Evolutionary conservation across 2,888 invertebrate species (phyloP).

Genomic region (Mimumesa dahlbomi): DNA sequence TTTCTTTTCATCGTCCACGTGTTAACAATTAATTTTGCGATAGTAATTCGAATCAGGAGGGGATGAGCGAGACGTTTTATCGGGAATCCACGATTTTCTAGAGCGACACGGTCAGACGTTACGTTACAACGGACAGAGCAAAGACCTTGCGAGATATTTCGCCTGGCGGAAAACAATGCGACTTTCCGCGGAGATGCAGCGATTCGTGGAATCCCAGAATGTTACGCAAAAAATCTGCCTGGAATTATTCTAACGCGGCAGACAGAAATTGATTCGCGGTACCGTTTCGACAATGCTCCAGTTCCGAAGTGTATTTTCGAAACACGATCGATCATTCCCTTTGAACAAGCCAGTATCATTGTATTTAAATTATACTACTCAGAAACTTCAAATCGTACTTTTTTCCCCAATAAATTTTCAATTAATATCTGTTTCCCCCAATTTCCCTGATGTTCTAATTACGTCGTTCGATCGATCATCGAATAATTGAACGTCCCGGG

Average conservation of each 20-base stretch:
- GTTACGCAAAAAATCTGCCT: neutral
- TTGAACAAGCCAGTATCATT: too few species aligned
- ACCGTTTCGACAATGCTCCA: too few species aligned
- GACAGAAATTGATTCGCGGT: neutral
- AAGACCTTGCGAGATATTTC: conserved; percentile 11
- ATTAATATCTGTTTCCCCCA: too few species aligned
- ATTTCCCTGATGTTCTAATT: too few species aligned
- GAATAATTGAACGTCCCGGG: too few species aligned
- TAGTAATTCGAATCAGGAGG: conserved; percentile 3
- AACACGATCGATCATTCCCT: too few species aligned
- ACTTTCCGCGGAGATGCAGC: conserved; percentile 8
- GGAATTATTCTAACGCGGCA: conserved; percentile 4
- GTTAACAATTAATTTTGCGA: neutral
- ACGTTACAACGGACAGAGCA: conserved; percentile 11
- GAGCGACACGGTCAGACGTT: conserved; percentile 24
- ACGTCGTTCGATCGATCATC: too few species aligned
- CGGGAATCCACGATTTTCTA: conserved; percentile 16
- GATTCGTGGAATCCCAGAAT: conserved; percentile 25
- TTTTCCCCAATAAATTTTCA: too few species aligned
- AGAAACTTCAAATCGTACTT: too few species aligned
- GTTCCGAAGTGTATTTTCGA: too few species aligned
- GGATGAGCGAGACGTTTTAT: conserved; percentile 1
- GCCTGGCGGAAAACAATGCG: conserved; percentile 39
- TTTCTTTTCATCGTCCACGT: too few species aligned
- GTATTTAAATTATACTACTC: too few species aligned